Evolutionary conservation across 1,140 invertebrate genomes (phyloP), one percentile per base, ranked within the genome.

Genomic region (Drosophila orena): DNA sequence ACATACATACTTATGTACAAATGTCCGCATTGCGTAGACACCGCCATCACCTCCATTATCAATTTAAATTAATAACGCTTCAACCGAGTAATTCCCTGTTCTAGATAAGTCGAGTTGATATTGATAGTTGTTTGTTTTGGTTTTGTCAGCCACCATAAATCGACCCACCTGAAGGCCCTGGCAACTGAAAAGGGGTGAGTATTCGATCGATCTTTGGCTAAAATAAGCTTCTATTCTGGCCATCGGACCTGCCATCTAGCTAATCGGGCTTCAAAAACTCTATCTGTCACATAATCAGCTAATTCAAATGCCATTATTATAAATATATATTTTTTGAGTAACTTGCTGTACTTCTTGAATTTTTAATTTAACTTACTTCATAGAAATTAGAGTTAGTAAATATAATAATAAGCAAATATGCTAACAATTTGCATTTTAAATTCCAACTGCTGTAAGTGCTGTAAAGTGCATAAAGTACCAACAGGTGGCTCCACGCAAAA

Each of bases 41-140:
- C 44, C 43, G 76, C 64, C 79, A 77, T 7, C 84, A 73, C 14
- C 14, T 4, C 14, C 46, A 30, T 30, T 89, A 80, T 89, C 85
- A 88, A 83, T 84, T 70, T 70, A 90, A 84, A 89, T 90, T 89
- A 89, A 90, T 59, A 90, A 90, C 71, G 71, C 64, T 72, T 83
- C 61, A 77, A 61, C 59, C 64, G 7, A 79, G 59, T 88, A 88
- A 88, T 90, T 69, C 80, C 85, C 52, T 54, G 44, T 14, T 42
- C 35, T 49, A 72, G 72, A 88, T 88, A 84, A 81, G 66, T 37
- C 42, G 24, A n/a, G 35, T 68, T 79, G 65, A 80, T 79, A 88
- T 85, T 84, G 76, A 88, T 62, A 55, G 37, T 65, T 35, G 42
- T 83, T 49, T 72, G 65, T 72, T 83, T 61, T 69, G 76, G 47